These are phyloP conservation scores for Colostygia pectinataria DNA, from an alignment of 2,888 invertebrate species.

Conservation along the genomic window DNA sequence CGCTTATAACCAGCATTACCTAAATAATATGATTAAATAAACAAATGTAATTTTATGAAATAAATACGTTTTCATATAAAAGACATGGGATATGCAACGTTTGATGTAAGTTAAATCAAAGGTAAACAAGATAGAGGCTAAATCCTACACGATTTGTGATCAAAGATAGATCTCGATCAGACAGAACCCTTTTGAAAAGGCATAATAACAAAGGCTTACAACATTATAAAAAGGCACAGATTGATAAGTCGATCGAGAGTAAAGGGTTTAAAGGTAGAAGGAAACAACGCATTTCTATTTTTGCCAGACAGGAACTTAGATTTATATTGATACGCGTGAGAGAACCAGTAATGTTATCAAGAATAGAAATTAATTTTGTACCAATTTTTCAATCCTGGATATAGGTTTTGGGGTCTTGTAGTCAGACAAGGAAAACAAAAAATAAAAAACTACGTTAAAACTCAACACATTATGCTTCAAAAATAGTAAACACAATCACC, in stretches of 20 bases:
- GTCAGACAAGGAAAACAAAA: too few relatives aligned
- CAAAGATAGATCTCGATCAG: conserved; percentile 4
- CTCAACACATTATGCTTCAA: too few relatives aligned
- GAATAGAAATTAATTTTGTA: background rate
- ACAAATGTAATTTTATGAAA: too few relatives aligned
- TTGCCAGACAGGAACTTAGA: conserved; percentile 1
- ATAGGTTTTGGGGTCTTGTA: too few relatives aligned
- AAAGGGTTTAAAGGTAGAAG: conserved; percentile 2
- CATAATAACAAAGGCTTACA: conserved; percentile 1
- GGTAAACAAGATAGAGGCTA: conserved; percentile 1
- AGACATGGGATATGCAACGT: too few relatives aligned
- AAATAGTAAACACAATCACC: too few relatives aligned
- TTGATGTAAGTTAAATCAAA: too few relatives aligned
- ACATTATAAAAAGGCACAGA: background rate
- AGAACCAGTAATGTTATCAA: conserved; percentile 1
- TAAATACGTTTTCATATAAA: too few relatives aligned
- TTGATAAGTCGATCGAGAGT: background rate
- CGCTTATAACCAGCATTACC: too few relatives aligned
- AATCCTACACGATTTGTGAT: background rate
- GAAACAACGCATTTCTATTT: conserved; percentile 6
- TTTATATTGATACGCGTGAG: background rate
- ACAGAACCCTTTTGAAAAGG: conserved; percentile 1
- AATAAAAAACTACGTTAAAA: too few relatives aligned
- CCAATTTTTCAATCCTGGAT: too few relatives aligned
- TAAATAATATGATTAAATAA: too few relatives aligned